Evolutionary conservation across 2,797 vertebrate species (phyloP).

Genomic region (Mycteria americana): DNA sequence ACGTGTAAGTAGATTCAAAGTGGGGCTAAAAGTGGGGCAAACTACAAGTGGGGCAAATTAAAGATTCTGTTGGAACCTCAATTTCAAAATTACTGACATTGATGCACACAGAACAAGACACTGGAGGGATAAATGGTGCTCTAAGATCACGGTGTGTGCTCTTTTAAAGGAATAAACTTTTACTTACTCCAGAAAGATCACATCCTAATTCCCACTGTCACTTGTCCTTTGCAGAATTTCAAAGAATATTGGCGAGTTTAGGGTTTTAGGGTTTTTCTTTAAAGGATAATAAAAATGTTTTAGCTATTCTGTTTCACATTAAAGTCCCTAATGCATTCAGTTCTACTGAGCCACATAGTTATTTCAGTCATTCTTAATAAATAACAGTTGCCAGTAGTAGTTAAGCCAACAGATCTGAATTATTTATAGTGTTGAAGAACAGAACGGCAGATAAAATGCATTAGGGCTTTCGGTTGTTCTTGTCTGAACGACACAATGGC

Average conservation of each 20-base stretch:
- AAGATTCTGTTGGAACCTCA: neutral
- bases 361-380: slow-evolving; percentile 70
- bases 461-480: slow-evolving; percentile 39
- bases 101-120: neutral
- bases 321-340: slow-evolving; percentile 44
- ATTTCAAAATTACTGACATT: neutral
- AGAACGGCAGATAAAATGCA: slow-evolving; percentile 50
- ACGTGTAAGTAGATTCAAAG: neutral
- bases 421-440: slow-evolving; percentile 59
- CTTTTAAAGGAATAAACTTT: neutral
- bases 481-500: neutral
- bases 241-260: neutral
- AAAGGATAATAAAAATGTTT: slow-evolving; percentile 44
- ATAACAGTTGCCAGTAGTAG: slow-evolving; percentile 61
- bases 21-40: neutral
- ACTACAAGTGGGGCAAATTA: neutral
- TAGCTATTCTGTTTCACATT: slow-evolving; percentile 32
- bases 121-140: neutral
- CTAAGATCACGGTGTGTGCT: neutral
- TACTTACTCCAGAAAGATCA: neutral
- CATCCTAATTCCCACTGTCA: neutral
- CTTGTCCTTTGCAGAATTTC: neutral
- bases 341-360: slow-evolving; percentile 56
- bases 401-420: slow-evolving; percentile 70
- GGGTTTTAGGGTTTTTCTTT: neutral